Evolutionary conservation across 23 tunicate species (phyloP).

Genomic region (Corella eumyota): DNA sequence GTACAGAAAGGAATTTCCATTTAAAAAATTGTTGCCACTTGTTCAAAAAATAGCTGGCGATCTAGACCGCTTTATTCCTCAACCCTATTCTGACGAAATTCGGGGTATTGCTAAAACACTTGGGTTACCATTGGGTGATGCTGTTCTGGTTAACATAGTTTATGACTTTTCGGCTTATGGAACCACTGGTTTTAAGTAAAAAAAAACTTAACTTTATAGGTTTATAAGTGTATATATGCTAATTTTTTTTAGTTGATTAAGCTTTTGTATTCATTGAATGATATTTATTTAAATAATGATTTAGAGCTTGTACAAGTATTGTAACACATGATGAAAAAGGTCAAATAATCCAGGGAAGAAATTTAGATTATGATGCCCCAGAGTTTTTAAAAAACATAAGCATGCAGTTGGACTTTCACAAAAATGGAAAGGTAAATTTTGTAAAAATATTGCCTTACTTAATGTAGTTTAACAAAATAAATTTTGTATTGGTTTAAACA

Average conservation of each 20-base stretch:
- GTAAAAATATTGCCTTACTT: background rate
- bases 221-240: background rate
- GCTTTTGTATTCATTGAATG: background rate
- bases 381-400: slow-evolving; percentile 33
- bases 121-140: slow-evolving; percentile 22
- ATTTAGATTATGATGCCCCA: slow-evolving; percentile 53
- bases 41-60: slow-evolving; percentile 17
- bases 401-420: slow-evolving; percentile 47
- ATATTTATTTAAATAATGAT: too few relatives aligned
- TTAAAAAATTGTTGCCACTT: background rate
- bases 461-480: too few relatives aligned
- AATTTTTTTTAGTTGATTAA: background rate
- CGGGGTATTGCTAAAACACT: slow-evolving; percentile 49
- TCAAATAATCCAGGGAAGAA: slow-evolving; percentile 58
- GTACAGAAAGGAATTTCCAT: slow-evolving; percentile 18
- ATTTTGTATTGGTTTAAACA: too few relatives aligned
- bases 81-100: slow-evolving; percentile 70
- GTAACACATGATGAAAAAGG: slow-evolving; percentile 41
- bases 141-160: slow-evolving; percentile 37
- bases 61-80: slow-evolving; percentile 43
- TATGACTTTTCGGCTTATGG: slow-evolving; percentile 62
- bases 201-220: background rate
- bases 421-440: slow-evolving; percentile 37
- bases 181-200: slow-evolving; percentile 9
- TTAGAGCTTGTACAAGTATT: slow-evolving; percentile 83